Base-by-base conservation (phyloP, 2,113 vertebrate genomes). In the Microtus oregoni region DNA sequence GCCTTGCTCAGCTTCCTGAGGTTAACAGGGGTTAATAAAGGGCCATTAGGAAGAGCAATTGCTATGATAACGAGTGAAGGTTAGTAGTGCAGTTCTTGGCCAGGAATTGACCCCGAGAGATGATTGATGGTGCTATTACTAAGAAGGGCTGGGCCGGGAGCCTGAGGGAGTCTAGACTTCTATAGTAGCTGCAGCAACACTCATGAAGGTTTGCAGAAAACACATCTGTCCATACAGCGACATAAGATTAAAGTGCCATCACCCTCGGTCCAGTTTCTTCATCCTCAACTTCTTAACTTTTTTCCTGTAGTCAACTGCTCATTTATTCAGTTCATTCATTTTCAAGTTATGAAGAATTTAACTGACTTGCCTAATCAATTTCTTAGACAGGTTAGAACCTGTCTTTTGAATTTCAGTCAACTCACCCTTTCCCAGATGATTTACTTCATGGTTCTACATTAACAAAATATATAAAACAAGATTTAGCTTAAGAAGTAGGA, bases 301-400 rank as follows among this genome's bases (percentile, higher is more conserved):
- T 67, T 28, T 67, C 17, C 32, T 61, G 30, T 73, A 65, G 38
- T 61, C 17, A 5, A 63, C 32, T 81, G 32, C 30, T 24, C 2
- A 38, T 32, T 78, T 87, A 73, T 38, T 67, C 13, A 83, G 2
- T 52, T 22, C 6, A 72, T 95, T 92, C 24, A 72, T 96, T 91
- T 96, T 93, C 35, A 82, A 86, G 4, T 77, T 93, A 70, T 15
- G 3, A 90, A 92, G 89, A 93, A 96, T 89, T 93, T 86, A 89
- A 76, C 52, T 91, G 26, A 82, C 30, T 68, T 94, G 6, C 32
- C 19, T 20, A 72, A 68, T 61, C 14, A 88, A 6, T 55, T 63
- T 70, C 35, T 91, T 15, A 32, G 58, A 44, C 17, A 92, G 26
- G 70, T 92, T 58, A 35, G 22, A 92, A 52, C n/a, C 61, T 10